A percentile compares a stretch with the other conserved stretches of the same genome.
These are phyloP conservation scores for Myocastor coypus DNA, from an alignment of 2,113 vertebrate genomes.

Conservation along the genomic window DNA sequence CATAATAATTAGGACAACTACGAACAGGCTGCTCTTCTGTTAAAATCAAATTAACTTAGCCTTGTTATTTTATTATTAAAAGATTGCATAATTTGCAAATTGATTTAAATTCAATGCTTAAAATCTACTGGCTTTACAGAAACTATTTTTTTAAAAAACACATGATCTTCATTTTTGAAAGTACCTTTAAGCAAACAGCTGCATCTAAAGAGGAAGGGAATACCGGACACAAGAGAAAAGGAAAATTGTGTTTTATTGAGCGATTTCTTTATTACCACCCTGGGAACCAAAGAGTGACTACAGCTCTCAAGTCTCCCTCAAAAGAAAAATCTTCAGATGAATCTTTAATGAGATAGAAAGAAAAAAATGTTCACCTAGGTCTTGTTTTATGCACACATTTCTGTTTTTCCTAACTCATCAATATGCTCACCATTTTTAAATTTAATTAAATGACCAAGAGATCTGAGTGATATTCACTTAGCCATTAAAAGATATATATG, in stretches of 20 bases:
- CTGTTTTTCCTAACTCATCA: conserved; percentile 29
- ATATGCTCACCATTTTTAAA: conserved; percentile 41
- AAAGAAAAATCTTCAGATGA: conserved; percentile 78
- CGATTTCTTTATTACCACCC: conserved; percentile 42
- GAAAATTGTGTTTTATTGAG: conserved; percentile 50
- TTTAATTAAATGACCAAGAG: conserved; percentile 68
- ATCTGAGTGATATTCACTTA: conserved; percentile 14
- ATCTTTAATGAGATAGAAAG: conserved; percentile 79
- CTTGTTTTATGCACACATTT: conserved; percentile 60
- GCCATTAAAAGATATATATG: conserved; percentile 53
- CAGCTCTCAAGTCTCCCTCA: conserved; percentile 61
- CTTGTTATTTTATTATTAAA: conserved; percentile 46
- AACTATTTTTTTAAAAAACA: neutral
- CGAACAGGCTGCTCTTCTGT: neutral
- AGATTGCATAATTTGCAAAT: conserved; percentile 55
- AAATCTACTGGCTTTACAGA: conserved; percentile 57
- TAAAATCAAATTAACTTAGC: conserved; percentile 25
- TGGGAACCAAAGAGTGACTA: conserved; percentile 40
- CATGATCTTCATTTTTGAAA: conserved; percentile 46
- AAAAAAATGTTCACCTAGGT: conserved; percentile 36
- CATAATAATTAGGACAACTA: neutral
- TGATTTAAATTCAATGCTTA: conserved; percentile 48
- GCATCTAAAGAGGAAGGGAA: conserved; percentile 27
- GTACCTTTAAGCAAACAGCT: conserved; percentile 64
- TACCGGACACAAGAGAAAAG: conserved; percentile 49